These are phyloP conservation scores for Chymomyza caudatula DNA, from an alignment of 2,888 invertebrate species.

Conservation along the genomic window DNA sequence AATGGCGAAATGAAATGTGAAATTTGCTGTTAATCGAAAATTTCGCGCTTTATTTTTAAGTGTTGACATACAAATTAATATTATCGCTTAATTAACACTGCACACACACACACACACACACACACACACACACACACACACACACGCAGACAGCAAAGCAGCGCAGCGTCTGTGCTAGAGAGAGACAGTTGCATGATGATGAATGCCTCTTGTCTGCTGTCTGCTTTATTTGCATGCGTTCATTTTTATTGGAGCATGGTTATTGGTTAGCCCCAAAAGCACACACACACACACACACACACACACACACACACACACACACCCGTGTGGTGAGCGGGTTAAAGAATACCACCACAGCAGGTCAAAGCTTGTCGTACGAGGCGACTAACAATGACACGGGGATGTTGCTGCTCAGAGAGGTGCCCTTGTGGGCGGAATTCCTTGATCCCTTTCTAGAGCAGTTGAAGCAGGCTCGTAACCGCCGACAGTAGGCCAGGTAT, in stretches of 20 bases:
- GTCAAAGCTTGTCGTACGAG: too few species aligned
- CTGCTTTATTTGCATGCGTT: neutral
- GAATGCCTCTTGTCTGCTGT: conserved; percentile 15
- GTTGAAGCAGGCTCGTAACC: too few species aligned
- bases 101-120: conserved; percentile 4
- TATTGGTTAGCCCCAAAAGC: neutral
- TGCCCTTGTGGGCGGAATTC: too few species aligned
- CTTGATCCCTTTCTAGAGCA: too few species aligned
- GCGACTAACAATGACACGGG: too few species aligned
- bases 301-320: neutral
- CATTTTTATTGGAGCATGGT: conserved; percentile 6
- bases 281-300: neutral
- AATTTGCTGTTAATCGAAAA: conserved; percentile 69
- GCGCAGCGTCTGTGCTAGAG: conserved; percentile 19
- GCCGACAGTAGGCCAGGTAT: too few species aligned
- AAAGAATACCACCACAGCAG: too few species aligned
- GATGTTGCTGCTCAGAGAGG: too few species aligned
- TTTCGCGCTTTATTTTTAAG: conserved; percentile 65
- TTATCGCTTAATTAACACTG: conserved; percentile 77
- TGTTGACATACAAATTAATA: conserved; percentile 78
- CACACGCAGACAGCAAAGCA: conserved; percentile 15
- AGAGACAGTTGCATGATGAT: conserved; percentile 20
- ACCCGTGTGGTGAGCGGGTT: neutral
- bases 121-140: conserved; percentile 37
- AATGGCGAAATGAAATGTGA: conserved; percentile 52